Evolutionary conservation across 2,888 invertebrate species (phyloP).

Genomic region (Agrypnus murinus): DNA sequence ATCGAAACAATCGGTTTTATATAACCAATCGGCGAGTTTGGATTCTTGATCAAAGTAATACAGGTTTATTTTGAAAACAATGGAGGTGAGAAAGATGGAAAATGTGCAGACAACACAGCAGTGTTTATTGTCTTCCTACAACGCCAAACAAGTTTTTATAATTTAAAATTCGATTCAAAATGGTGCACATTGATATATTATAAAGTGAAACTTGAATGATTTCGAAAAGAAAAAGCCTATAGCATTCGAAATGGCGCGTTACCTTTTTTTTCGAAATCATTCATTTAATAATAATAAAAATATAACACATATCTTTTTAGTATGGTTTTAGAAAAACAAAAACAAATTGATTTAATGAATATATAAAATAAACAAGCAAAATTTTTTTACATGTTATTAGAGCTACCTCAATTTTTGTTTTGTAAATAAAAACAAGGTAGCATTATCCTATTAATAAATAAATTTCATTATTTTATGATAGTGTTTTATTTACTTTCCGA

Average conservation of each 20-base stretch:
- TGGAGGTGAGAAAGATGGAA: constrained; percentile 45
- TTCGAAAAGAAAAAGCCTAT: constrained; percentile 25
- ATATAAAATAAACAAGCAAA: constrained; percentile 25
- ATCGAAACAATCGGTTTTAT: constrained; percentile 40
- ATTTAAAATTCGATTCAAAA: constrained; percentile 58
- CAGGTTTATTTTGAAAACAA: constrained; percentile 41
- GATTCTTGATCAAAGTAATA: constrained; percentile 40
- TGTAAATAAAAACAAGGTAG: constrained; percentile 68
- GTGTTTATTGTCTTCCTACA: constrained; percentile 59
- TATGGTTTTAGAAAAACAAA: constrained; percentile 33
- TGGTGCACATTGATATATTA: constrained; percentile 54
- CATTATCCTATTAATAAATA: constrained; percentile 70
- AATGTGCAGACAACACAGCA: constrained; percentile 48
- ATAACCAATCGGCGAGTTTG: constrained; percentile 41
- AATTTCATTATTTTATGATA: constrained; percentile 60
- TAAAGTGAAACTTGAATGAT: constrained; percentile 12
- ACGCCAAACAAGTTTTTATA: constrained; percentile 60
- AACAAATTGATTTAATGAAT: constrained; percentile 40
- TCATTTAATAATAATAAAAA: not conserved
- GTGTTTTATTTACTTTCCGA: too few relatives aligned
- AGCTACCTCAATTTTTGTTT: constrained; percentile 67
- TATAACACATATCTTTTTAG: constrained; percentile 25
- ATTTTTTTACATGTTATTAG: constrained; percentile 57
- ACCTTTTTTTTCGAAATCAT: not conserved
- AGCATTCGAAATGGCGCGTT: too few relatives aligned